These are phyloP conservation scores for Poecilia gillii DNA, from an alignment of 2,797 vertebrate species.

Conservation along the genomic window DNA sequence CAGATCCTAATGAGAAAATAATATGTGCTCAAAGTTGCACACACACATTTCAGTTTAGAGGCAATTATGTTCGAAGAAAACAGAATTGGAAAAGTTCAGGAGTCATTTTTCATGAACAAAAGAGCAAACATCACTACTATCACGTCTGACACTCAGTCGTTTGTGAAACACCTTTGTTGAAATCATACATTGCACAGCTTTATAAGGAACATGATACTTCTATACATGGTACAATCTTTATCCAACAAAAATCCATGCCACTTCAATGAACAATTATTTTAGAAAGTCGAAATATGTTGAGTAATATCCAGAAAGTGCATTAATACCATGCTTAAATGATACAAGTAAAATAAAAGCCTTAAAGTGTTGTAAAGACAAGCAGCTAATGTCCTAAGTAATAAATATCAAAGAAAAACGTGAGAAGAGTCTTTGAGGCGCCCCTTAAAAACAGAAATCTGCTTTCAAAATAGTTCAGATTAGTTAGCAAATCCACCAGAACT, in stretches of 20 bases:
- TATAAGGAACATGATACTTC: not conserved
- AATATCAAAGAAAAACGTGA: too few species aligned
- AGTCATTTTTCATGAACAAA: not conserved
- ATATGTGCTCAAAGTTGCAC: not conserved
- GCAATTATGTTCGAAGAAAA: not conserved
- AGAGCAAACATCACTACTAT: not conserved
- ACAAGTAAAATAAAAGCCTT: too few species aligned
- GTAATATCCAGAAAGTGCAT: not conserved
- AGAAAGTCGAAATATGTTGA: not conserved
- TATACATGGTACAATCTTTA: not conserved
- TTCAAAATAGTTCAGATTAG: too few species aligned
- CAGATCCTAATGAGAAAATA: not conserved
- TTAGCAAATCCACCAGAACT: too few species aligned
- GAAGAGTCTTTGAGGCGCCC: too few species aligned
- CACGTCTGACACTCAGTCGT: conserved; percentile 17
- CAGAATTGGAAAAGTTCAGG: not conserved
- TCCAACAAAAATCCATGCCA: not conserved
- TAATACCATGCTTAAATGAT: too few species aligned
- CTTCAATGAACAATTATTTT: not conserved
- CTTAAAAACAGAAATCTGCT: too few species aligned
- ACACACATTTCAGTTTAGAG: conserved; percentile 1
- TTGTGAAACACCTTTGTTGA: not conserved
- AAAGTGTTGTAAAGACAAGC: too few species aligned
- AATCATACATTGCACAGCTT: not conserved
- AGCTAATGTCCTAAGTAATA: too few species aligned